Percentiles rank a stretch among this genome's conserved stretches.
These are phyloP conservation scores for Subacronicta megacephala DNA, from an alignment of 2,888 invertebrate genomes.

Conservation along the genomic window DNA sequence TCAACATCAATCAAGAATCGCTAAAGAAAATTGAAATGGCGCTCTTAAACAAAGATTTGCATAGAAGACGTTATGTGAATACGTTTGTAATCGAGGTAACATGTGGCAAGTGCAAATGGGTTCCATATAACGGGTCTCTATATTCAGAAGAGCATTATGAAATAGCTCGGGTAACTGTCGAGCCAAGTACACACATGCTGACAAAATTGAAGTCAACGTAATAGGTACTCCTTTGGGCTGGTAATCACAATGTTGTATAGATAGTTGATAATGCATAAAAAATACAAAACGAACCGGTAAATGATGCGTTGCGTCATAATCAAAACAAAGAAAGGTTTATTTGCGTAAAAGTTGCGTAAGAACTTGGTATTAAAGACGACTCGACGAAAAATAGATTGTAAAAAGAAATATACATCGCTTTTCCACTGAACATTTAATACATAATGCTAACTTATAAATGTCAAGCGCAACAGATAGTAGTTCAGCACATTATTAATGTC, in stretches of 20 bases:
- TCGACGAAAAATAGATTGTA: too few species aligned
- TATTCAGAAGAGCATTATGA: slow-evolving; percentile 68
- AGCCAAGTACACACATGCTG: slow-evolving; percentile 37
- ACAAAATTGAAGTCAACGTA: slow-evolving; percentile 36
- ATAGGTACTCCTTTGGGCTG: slow-evolving; percentile 8
- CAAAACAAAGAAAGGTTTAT: neutral
- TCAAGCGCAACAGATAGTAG: too few species aligned
- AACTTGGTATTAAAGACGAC: neutral
- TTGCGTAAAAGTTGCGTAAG: slow-evolving; percentile 9
- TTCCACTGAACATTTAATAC: too few species aligned
- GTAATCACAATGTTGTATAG: slow-evolving; percentile 7
- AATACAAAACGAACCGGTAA: slow-evolving; percentile 13
- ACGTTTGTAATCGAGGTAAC: slow-evolving; percentile 77
- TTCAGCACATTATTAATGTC: too few species aligned
- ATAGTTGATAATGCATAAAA: slow-evolving; percentile 46
- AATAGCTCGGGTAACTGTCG: slow-evolving; percentile 65
- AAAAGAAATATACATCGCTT: too few species aligned
- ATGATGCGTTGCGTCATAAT: slow-evolving; percentile 24
- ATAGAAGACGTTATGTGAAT: slow-evolving; percentile 73
- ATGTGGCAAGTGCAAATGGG: slow-evolving; percentile 79
- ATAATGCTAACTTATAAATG: too few species aligned
- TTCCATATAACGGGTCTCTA: slow-evolving; percentile 78
- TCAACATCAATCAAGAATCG: slow-evolving; percentile 68
- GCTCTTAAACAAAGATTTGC: slow-evolving; percentile 80
- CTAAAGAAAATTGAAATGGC: slow-evolving; percentile 71